Evolutionary conservation across 2,888 invertebrate genomes (phyloP).

Genomic region (Agrochola lota): DNA sequence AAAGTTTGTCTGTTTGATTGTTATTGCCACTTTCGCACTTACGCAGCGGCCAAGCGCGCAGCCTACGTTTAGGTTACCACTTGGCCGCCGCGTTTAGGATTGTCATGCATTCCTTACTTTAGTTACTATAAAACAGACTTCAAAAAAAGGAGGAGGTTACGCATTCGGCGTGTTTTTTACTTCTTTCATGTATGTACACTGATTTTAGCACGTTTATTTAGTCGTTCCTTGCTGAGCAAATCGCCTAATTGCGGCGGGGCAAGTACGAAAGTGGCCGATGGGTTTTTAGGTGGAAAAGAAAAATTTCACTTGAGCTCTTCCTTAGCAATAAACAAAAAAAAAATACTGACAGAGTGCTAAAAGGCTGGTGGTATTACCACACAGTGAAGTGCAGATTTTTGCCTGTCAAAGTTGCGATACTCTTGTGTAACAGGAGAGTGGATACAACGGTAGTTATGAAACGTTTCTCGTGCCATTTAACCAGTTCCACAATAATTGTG

Average conservation of each 20-base stretch:
- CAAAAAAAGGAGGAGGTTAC: neutral
- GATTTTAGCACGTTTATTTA: neutral
- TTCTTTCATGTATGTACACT: neutral
- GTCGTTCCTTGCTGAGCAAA: neutral
- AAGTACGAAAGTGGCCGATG: constrained; percentile 2
- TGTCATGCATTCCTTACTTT: neutral
- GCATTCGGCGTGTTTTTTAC: neutral
- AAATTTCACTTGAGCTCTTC: neutral
- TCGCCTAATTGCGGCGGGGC: neutral
- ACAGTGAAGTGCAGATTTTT: neutral
- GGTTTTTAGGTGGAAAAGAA: constrained; percentile 9
- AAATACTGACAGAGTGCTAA: neutral
- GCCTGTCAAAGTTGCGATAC: neutral
- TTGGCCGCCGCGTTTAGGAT: neutral
- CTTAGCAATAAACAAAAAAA: neutral
- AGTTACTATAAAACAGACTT: neutral
- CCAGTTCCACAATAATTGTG: neutral
- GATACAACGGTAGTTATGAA: constrained; percentile 6
- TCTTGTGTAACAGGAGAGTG: constrained; percentile 1
- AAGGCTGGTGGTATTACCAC: neutral
- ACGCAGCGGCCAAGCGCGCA: no score
- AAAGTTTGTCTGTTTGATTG: no score
- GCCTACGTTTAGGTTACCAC: neutral
- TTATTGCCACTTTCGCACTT: constrained; percentile 2
- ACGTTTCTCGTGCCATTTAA: neutral